phyloP scores from a whole-genome alignment of 2,113 vertebrate species.

The Ailuropoda melanoleuca region DNA sequence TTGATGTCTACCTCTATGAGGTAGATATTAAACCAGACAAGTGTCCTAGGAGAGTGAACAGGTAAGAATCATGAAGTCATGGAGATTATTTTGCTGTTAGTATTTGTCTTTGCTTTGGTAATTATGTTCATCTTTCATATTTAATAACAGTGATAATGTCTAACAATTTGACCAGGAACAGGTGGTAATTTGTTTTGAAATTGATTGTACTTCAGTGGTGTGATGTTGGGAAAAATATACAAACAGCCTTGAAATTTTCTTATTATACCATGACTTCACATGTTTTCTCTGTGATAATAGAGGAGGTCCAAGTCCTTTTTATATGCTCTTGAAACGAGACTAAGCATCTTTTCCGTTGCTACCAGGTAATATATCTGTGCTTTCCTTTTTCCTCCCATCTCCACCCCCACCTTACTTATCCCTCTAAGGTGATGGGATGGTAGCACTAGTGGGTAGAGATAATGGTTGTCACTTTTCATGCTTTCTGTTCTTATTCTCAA shows the following conservation, averaged over 20 bases:
- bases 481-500: slow-evolving; percentile 20
- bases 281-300: slow-evolving; percentile 24
- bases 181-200: slow-evolving; percentile 52
- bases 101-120: slow-evolving; percentile 51
- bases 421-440: neutral
- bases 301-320: slow-evolving; percentile 23
- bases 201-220: slow-evolving; percentile 15
- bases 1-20: slow-evolving; percentile 99
- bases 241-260: slow-evolving; percentile 17
- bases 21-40: slow-evolving; percentile 99
- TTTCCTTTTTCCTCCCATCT: neutral
- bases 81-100: neutral
- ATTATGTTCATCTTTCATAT: slow-evolving; percentile 39
- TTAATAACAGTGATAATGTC: neutral
- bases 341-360: slow-evolving; percentile 8
- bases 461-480: neutral
- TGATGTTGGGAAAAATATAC: neutral
- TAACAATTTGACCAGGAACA: slow-evolving; percentile 30
- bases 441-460: neutral
- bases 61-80: slow-evolving; percentile 84
- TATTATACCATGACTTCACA: neutral
- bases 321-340: neutral
- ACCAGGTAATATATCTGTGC: neutral
- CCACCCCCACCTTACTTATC: neutral
- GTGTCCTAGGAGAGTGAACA: slow-evolving; percentile 98